Percentiles rank a stretch among this genome's conserved stretches.
Evolutionary conservation across 53 echinoderm and acorn worm genomes (phyloP).

Genomic region (Mesocentrotus franciscanus): DNA sequence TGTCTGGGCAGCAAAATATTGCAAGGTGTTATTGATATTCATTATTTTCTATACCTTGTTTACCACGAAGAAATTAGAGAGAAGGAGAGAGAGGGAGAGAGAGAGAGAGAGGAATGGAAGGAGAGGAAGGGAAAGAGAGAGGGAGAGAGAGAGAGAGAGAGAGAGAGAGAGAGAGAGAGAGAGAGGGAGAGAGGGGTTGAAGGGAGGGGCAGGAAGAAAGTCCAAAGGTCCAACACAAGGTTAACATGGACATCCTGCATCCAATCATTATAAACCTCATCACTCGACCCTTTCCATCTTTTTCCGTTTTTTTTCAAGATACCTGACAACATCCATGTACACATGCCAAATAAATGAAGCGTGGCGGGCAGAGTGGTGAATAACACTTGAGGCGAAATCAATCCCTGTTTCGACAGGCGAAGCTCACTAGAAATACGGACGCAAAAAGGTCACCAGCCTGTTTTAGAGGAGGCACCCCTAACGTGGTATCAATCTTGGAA

Average conservation of each 20-base stretch:
- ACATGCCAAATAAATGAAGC: constrained; percentile 6
- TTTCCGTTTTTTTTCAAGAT: background rate
- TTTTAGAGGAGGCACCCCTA: background rate
- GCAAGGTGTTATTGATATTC: no score
- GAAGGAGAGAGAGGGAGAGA: background rate
- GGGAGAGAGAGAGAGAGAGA: background rate
- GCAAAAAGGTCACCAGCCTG: background rate
- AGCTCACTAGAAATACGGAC: background rate
- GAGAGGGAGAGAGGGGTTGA: no score
- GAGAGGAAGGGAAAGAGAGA: background rate
- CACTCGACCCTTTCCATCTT: background rate
- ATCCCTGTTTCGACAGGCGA: background rate
- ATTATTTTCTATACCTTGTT: no score
- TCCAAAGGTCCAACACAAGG: background rate
- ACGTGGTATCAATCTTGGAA: background rate
- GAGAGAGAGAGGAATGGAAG: no score
- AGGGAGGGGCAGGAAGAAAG: background rate
- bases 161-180: background rate
- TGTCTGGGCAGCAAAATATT: no score
- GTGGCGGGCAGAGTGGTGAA: background rate
- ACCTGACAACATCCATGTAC: background rate
- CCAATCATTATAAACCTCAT: background rate
- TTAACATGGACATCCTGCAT: background rate
- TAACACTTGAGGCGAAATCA: constrained; percentile 15
- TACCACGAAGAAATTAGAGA: no score